Percentiles rank a stretch among this genome's conserved stretches.
These are phyloP conservation scores for Chymomyza amoena DNA, from an alignment of 2,888 invertebrate species.

Conservation along the genomic window DNA sequence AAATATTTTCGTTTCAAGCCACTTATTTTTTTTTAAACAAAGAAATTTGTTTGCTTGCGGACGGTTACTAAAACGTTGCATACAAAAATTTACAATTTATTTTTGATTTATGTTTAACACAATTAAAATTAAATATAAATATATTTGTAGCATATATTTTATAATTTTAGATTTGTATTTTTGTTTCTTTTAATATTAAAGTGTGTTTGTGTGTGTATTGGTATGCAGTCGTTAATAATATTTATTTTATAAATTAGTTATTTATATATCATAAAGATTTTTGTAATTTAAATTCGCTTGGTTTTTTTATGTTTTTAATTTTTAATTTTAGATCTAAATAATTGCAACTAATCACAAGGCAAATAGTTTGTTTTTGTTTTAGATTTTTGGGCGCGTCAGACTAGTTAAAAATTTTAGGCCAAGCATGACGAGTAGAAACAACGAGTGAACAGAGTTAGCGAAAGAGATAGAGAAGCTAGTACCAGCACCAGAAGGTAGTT, in stretches of 20 bases:
- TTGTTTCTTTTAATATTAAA: slow-evolving; percentile 42
- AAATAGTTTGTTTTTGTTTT: slow-evolving; percentile 61
- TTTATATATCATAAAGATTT: slow-evolving; percentile 20
- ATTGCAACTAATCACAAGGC: slow-evolving; percentile 74
- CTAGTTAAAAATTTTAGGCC: slow-evolving; percentile 53
- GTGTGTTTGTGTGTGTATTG: slow-evolving; percentile 7
- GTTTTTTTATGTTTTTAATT: slow-evolving; percentile 8
- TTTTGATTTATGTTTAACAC: neutral
- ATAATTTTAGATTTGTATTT: slow-evolving; percentile 47
- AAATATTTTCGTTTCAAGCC: slow-evolving; percentile 59
- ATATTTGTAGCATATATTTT: slow-evolving; percentile 50
- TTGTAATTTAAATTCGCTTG: slow-evolving; percentile 59
- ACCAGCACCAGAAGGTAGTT: neutral
- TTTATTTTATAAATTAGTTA: neutral
- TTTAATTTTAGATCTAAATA: slow-evolving; percentile 10
- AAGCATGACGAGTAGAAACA: slow-evolving; percentile 52
- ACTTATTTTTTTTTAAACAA: slow-evolving; percentile 30
- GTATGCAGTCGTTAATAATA: slow-evolving; percentile 33
- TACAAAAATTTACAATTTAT: slow-evolving; percentile 16
- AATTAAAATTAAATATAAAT: slow-evolving; percentile 26
- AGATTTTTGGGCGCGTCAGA: slow-evolving; percentile 49
- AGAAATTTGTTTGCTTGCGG: slow-evolving; percentile 31
- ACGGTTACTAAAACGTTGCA: slow-evolving; percentile 53
- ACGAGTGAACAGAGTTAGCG: slow-evolving; percentile 30
- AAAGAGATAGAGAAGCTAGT: neutral